Evolutionary conservation across 2,888 invertebrate genomes (phyloP).

Genomic region (Melanargia galathea): DNA sequence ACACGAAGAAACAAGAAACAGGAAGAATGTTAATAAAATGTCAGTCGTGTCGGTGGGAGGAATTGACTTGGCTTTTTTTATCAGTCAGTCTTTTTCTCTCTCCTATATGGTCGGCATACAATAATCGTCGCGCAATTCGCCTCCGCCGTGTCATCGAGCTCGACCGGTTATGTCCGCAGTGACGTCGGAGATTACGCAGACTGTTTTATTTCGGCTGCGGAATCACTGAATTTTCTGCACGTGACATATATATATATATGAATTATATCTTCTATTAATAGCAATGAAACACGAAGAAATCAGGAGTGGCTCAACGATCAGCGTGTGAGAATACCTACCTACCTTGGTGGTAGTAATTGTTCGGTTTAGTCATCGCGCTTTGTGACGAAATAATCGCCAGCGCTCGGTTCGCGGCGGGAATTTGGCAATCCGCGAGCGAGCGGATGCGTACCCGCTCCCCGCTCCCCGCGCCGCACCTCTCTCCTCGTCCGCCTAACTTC

Average conservation of each 20-base stretch:
- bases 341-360: slow-evolving; percentile 65
- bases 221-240: slow-evolving; percentile 79
- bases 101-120: slow-evolving; percentile 85
- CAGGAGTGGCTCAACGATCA: background rate
- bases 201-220: slow-evolving; percentile 75
- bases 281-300: background rate
- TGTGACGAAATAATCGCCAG: slow-evolving; percentile 68
- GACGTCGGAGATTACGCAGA: slow-evolving; percentile 79
- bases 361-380: slow-evolving; percentile 64
- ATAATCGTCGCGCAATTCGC: slow-evolving; percentile 47
- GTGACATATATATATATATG: slow-evolving; percentile 54
- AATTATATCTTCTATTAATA: slow-evolving; percentile 31
- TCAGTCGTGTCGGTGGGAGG: slow-evolving; percentile 84
- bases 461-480: slow-evolving; percentile 32
- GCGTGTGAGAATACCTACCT: slow-evolving; percentile 53
- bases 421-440: slow-evolving; percentile 73
- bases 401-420: slow-evolving; percentile 61
- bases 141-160: slow-evolving; percentile 26
- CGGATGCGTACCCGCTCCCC: slow-evolving; percentile 56
- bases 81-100: slow-evolving; percentile 91
- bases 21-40: slow-evolving; percentile 56
- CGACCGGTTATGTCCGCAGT: slow-evolving; percentile 68
- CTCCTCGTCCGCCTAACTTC: slow-evolving; percentile 48
- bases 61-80: slow-evolving; percentile 84
- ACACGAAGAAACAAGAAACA: slow-evolving; percentile 48